Evolutionary conservation across 2,113 vertebrate species (phyloP).

Genomic region (Hypanus sabinus): DNA sequence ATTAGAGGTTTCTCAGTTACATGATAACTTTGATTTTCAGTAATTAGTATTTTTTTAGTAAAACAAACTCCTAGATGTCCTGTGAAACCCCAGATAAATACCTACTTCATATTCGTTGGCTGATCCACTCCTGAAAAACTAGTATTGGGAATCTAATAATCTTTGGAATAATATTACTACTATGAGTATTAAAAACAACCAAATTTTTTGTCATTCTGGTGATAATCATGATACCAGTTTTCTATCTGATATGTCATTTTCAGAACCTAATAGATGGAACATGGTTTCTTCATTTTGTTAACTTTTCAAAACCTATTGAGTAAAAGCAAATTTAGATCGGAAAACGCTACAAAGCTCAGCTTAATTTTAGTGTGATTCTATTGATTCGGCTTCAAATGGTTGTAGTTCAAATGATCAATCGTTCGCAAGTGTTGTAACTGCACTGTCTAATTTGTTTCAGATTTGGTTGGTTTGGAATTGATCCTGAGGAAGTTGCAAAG

Average conservation of each 20-base stretch:
- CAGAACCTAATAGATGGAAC: no score
- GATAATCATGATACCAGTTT: background rate
- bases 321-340: background rate
- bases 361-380: background rate
- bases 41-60: background rate
- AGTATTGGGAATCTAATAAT: background rate
- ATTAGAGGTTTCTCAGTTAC: background rate
- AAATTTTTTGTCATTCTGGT: background rate
- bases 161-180: background rate
- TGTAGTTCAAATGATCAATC: background rate
- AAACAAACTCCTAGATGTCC: background rate
- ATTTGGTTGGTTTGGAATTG: conserved; percentile 83
- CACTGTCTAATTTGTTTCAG: conserved; percentile 50
- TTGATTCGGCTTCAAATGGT: background rate
- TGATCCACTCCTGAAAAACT: background rate
- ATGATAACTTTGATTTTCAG: background rate
- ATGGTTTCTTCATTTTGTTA: background rate
- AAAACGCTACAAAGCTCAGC: background rate
- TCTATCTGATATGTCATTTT: background rate
- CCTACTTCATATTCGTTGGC: background rate
- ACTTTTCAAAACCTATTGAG: background rate
- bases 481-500: conserved; percentile 65
- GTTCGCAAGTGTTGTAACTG: background rate
- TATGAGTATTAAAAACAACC: background rate
- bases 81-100: background rate